Conservation (phyloP, 2,797 vertebrate genomes). For the Kryptolebias ocellatus region DNA sequence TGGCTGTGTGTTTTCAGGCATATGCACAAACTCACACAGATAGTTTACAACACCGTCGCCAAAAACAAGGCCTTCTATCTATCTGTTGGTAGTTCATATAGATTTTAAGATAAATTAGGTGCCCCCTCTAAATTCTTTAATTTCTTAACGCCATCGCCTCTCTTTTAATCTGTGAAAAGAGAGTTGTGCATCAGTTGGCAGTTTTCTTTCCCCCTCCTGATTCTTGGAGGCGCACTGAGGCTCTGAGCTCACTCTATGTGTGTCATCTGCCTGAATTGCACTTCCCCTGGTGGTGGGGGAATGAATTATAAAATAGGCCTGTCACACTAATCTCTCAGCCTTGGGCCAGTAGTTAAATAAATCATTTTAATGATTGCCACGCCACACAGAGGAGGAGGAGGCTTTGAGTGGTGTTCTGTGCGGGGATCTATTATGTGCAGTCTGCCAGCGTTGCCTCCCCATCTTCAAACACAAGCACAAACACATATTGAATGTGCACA, state of each 20-base stretch:
- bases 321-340: conserved; percentile 82
- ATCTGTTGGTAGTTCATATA: conserved; percentile 69
- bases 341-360: conserved; percentile 82
- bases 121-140: conserved; percentile 55
- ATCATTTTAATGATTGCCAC: conserved; percentile 81
- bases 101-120: conserved; percentile 73
- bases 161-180: conserved; percentile 74
- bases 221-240: conserved; percentile 54
- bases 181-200: conserved; percentile 71
- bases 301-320: conserved; percentile 84
- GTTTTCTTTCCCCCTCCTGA: conserved; percentile 47
- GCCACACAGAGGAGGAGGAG: conserved; percentile 63
- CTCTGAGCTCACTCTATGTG: conserved; percentile 68
- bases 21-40: conserved; percentile 16
- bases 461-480: conserved; percentile 59
- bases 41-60: conserved; percentile 22
- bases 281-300: conserved; percentile 75
- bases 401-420: conserved; percentile 64
- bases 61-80: conserved; percentile 46
- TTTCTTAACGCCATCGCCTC: conserved; percentile 55
- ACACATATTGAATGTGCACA: conserved; percentile 56
- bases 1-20: conserved; percentile 51
- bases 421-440: conserved; percentile 57
- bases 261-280: conserved; percentile 74
- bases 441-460: conserved; percentile 55